Conservation (phyloP, 2,888 invertebrate genomes). For the Didymodactylos carnosus region DNA sequence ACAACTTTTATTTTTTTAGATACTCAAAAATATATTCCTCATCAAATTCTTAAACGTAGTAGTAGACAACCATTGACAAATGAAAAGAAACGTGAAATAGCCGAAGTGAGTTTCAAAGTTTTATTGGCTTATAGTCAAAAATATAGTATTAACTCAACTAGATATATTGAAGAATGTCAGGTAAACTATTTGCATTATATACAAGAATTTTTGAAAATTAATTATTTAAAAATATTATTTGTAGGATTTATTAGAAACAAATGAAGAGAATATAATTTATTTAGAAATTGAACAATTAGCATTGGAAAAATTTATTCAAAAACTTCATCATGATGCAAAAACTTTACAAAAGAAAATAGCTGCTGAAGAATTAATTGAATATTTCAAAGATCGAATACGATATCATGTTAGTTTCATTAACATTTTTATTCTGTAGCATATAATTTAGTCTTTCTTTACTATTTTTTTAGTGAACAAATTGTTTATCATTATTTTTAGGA, state of each 20-base stretch:
- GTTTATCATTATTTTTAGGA: too few species aligned
- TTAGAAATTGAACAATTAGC: not conserved
- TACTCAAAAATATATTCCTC: not conserved
- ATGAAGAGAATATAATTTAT: not conserved
- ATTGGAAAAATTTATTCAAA: not conserved
- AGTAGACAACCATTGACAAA: not conserved
- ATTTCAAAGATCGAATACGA: not conserved
- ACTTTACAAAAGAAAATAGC: not conserved
- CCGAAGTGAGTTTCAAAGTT: not conserved
- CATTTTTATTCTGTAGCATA: too few species aligned
- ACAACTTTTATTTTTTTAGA: not conserved
- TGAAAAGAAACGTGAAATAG: not conserved
- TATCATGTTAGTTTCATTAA: not conserved
- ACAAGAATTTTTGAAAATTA: too few species aligned
- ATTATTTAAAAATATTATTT: too few species aligned
- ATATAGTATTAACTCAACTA: not conserved
- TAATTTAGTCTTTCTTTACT: not conserved
- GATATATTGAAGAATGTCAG: not conserved
- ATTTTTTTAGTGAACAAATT: too few species aligned
- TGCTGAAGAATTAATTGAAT: not conserved
- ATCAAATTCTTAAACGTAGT: not conserved
- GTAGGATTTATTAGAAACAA: not conserved
- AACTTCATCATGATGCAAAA: not conserved
- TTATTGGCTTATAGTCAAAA: not conserved
- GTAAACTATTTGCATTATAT: too few species aligned